phyloP scores from a whole-genome alignment of 2,797 vertebrate species.

The Xenops minutus region DNA sequence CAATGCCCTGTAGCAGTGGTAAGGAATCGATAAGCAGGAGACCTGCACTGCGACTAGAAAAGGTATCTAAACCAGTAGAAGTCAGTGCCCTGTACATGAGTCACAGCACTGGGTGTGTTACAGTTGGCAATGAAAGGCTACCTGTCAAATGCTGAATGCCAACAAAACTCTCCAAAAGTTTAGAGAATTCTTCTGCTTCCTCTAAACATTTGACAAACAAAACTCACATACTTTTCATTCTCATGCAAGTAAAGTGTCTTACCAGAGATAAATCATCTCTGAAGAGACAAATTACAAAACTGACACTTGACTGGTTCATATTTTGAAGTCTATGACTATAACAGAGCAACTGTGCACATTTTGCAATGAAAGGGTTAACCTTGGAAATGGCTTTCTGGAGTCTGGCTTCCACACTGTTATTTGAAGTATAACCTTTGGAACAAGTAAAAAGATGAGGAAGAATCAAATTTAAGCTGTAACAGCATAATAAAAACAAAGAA shows the following conservation, averaged over 20 bases:
- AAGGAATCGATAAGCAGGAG: neutral
- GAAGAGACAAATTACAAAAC: neutral
- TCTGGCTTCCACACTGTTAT: neutral
- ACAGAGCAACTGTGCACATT: neutral
- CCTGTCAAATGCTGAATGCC: neutral
- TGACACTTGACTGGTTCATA: accelerated
- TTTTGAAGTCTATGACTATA: neutral
- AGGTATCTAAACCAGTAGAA: neutral
- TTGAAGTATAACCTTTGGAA: neutral
- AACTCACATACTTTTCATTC: neutral
- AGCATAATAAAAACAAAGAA: neutral
- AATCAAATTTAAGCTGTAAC: neutral
- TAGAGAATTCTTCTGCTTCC: neutral
- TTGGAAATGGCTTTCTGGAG: neutral
- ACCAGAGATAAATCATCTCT: neutral
- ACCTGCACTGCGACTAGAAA: neutral
- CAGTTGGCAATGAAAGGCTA: neutral
- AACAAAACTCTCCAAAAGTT: neutral
- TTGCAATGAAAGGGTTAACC: neutral
- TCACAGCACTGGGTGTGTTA: neutral
- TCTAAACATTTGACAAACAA: neutral
- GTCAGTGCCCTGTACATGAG: accelerated
- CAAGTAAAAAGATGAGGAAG: neutral
- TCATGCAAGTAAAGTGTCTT: neutral
- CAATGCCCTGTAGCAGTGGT: neutral